A percentile compares a stretch with the other conserved stretches of the same genome.
These are phyloP conservation scores for Brachyhypopomus gauderio DNA, from an alignment of 2,113 vertebrate genomes.

Conservation along the genomic window DNA sequence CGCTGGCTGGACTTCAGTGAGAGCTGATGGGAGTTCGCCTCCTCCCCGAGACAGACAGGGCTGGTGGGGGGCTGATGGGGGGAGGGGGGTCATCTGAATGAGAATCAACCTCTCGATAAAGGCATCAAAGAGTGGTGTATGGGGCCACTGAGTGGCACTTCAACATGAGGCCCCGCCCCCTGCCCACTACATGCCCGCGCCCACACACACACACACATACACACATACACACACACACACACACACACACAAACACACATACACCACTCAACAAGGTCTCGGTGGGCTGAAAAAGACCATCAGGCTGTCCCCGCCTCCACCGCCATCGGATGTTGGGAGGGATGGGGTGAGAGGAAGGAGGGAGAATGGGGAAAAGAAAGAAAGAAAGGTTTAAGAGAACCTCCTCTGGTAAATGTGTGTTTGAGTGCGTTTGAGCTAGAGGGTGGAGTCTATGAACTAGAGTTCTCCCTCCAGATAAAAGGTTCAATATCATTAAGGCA, in stretches of 20 bases:
- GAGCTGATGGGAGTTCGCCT: slow-evolving; percentile 53
- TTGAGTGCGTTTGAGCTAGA: background rate
- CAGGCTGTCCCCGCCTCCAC: background rate
- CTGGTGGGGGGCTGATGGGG: slow-evolving; percentile 3
- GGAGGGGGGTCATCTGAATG: slow-evolving; percentile 48
- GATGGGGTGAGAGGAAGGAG: slow-evolving; percentile 37
- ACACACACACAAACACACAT: background rate
- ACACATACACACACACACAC: background rate
- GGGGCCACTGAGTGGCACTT: background rate
- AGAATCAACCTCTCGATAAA: slow-evolving; percentile 76
- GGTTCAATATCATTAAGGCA: too few species aligned
- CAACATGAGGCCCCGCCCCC: background rate
- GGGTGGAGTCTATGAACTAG: too few species aligned
- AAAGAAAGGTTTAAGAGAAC: background rate
- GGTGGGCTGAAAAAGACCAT: slow-evolving; percentile 9
- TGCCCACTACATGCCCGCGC: background rate
- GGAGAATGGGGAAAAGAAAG: slow-evolving; percentile 14
- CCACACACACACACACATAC: background rate
- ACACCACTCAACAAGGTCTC: too few species aligned
- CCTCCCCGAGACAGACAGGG: slow-evolving; percentile 65
- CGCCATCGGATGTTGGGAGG: background rate
- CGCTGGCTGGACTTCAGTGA: slow-evolving; percentile 56
- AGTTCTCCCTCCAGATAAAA: too few species aligned
- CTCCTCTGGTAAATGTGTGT: too few species aligned
- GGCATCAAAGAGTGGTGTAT: slow-evolving; percentile 67